phyloP scores from a whole-genome alignment of 2,888 invertebrate species.

The Aleiodes leptofemur region DNA sequence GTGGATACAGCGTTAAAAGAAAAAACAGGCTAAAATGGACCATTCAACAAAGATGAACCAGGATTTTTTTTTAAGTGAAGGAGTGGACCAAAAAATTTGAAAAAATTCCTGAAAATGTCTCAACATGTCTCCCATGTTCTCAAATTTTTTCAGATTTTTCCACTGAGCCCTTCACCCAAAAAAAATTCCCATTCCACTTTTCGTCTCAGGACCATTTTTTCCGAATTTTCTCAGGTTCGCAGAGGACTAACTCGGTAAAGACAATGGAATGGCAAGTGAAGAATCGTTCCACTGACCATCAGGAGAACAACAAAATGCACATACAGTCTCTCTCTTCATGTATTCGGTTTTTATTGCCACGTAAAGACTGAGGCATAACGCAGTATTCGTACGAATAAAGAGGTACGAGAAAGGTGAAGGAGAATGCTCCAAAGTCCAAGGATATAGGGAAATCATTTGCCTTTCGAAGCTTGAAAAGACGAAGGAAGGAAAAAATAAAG shows the following conservation, averaged over 20 bases:
- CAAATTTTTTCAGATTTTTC: too few species aligned
- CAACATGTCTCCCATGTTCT: too few species aligned
- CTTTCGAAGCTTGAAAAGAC: slow-evolving; percentile 47
- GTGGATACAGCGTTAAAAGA: neutral
- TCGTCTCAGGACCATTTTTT: too few species aligned
- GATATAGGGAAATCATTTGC: slow-evolving; percentile 24
- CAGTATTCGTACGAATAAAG: slow-evolving; percentile 46
- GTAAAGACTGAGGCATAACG: slow-evolving; percentile 66
- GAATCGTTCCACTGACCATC: slow-evolving; percentile 4
- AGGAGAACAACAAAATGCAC: neutral
- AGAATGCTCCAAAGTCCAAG: slow-evolving; percentile 32
- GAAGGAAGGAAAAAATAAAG: neutral
- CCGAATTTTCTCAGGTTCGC: too few species aligned
- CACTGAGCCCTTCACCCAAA: neutral
- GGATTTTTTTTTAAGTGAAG: neutral
- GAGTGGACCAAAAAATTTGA: neutral
- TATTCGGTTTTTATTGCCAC: slow-evolving; percentile 67
- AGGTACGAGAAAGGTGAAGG: slow-evolving; percentile 38
- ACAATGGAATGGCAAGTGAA: slow-evolving; percentile 57
- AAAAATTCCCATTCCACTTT: too few species aligned
- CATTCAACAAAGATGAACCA: too few species aligned
- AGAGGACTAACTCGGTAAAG: slow-evolving; percentile 44
- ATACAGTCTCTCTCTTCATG: slow-evolving; percentile 35
- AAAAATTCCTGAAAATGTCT: too few species aligned
- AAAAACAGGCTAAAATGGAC: neutral